phyloP scores from a whole-genome alignment of 2,797 vertebrate species.

The Acanthurus lineatus region DNA sequence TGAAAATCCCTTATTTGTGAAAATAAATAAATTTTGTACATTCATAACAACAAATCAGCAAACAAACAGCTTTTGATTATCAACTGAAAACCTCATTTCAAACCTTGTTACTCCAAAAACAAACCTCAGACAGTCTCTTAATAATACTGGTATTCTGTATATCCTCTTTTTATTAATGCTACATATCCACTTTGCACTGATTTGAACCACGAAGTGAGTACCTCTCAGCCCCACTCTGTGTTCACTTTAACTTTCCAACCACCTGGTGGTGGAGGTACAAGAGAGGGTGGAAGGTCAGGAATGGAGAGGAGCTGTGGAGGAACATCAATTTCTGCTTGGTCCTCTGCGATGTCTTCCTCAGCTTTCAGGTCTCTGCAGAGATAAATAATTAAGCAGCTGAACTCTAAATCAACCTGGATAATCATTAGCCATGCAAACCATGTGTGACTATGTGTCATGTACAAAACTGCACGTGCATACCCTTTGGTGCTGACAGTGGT shows the following conservation, averaged over 20 bases:
- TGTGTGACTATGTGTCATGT: conserved; percentile 21
- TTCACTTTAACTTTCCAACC: conserved; percentile 85
- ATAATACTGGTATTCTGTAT: not conserved
- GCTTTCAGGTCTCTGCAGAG: conserved; percentile 73
- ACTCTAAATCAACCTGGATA: conserved; percentile 43
- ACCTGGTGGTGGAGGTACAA: conserved; percentile 87
- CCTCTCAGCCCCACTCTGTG: conserved; percentile 91
- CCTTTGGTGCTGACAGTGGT: conserved; percentile 82
- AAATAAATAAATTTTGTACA: too few relatives aligned
- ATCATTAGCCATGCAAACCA: conserved; percentile 51
- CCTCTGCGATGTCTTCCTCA: conserved; percentile 73
- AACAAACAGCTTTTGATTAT: not conserved
- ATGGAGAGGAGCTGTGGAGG: conserved; percentile 89
- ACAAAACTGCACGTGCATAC: conserved; percentile 75
- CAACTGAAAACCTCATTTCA: conserved; percentile 1
- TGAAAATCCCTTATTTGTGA: too few relatives aligned
- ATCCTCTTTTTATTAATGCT: not conserved
- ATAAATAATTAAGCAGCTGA: conserved; percentile 63
- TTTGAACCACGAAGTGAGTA: conserved; percentile 20
- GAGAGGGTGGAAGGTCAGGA: conserved; percentile 92
- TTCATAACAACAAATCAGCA: too few relatives aligned
- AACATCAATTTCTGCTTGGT: conserved; percentile 81
- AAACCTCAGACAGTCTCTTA: not conserved
- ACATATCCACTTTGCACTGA: conserved; percentile 6
- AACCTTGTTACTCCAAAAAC: not conserved